Percentiles rank a stretch among this genome's conserved stretches.
Evolutionary conservation across 2,113 vertebrate species (phyloP).

Genomic region (Erythrolamprus reginae): DNA sequence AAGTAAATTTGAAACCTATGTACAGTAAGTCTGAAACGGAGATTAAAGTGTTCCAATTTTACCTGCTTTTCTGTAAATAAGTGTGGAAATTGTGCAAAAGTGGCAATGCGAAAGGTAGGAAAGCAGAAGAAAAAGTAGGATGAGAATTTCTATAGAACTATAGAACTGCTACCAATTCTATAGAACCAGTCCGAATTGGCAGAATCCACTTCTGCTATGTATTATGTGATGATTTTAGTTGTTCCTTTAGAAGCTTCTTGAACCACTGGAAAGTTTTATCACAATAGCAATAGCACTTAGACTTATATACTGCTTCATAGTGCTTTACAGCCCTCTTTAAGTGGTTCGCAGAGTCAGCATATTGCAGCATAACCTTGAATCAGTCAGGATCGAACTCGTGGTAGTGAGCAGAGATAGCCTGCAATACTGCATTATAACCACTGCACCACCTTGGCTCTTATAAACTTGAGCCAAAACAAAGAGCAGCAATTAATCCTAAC

Average conservation of each 20-base stretch:
- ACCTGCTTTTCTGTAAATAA: conserved; percentile 12
- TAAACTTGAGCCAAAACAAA: not conserved
- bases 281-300: not conserved
- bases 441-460: not conserved
- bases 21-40: not conserved
- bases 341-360: too few relatives aligned
- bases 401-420: not conserved
- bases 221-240: not conserved
- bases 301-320: too few relatives aligned
- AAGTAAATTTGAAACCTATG: conserved; percentile 10
- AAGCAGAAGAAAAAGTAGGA: not conserved
- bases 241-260: not conserved
- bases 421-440: not conserved
- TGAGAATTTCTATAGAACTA: not conserved
- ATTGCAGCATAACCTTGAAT: not conserved
- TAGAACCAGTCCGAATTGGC: too few relatives aligned
- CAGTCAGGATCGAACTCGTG: not conserved
- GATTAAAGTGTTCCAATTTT: not conserved
- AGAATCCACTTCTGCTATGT: too few relatives aligned
- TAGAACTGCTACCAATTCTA: too few relatives aligned
- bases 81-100: not conserved
- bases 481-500: not conserved
- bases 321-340: too few relatives aligned
- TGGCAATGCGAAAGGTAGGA: not conserved
- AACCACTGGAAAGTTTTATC: not conserved